Evolutionary conservation across 2,113 vertebrate genomes (phyloP).

Genomic region (Pollimyrus isidori): DNA sequence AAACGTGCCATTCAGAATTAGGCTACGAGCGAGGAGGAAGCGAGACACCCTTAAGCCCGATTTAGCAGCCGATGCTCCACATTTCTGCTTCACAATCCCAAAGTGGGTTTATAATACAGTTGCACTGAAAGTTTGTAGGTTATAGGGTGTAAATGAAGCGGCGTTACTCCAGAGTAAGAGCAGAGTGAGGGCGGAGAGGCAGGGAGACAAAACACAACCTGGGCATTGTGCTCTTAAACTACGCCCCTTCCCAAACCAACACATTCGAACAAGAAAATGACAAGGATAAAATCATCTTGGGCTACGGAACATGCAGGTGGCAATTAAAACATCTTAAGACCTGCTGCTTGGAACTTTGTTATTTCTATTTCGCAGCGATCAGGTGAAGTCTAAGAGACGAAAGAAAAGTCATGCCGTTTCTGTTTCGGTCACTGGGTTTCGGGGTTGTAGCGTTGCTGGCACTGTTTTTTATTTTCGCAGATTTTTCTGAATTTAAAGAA

Average conservation of each 20-base stretch:
- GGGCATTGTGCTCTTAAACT: not conserved
- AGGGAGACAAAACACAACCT: not conserved
- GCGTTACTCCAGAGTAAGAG: slow-evolving; percentile 19
- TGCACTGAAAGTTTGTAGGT: slow-evolving; percentile 56
- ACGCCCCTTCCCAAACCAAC: not conserved
- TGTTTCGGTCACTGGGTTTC: slow-evolving; percentile 74
- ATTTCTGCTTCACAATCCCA: slow-evolving; percentile 27
- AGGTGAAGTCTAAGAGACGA: not conserved
- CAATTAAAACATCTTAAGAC: not conserved
- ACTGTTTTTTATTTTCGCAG: slow-evolving; percentile 73
- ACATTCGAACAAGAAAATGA: not conserved
- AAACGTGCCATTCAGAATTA: not conserved
- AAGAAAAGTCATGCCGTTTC: slow-evolving; percentile 68
- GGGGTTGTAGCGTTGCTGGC: slow-evolving; percentile 73
- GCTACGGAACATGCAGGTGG: not conserved
- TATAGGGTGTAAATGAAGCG: slow-evolving; percentile 27
- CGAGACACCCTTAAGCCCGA: slow-evolving; percentile 50
- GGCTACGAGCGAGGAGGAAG: not conserved
- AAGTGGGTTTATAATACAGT: slow-evolving; percentile 29
- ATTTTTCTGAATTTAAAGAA: slow-evolving; percentile 83
- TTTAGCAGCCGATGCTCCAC: slow-evolving; percentile 27
- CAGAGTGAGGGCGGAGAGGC: not conserved
- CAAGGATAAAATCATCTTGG: not conserved
- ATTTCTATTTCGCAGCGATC: not conserved
- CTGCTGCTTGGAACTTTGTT: not conserved